Evolutionary conservation across 2,797 vertebrate species (phyloP).

Genomic region (Xiphophorus birchmanni): DNA sequence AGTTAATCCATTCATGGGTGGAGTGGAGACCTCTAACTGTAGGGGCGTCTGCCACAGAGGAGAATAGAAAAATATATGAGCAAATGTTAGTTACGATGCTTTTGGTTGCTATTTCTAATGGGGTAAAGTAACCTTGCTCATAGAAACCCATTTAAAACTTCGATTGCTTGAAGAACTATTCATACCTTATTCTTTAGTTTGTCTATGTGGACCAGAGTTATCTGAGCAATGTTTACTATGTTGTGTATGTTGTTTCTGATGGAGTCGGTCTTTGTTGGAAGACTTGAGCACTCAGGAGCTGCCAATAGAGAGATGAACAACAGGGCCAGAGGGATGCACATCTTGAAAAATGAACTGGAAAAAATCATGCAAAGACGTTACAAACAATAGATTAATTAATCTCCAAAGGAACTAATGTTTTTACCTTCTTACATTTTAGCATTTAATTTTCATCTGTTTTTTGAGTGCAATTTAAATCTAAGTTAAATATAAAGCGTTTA

Average conservation of each 20-base stretch:
- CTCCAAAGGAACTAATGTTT: not conserved
- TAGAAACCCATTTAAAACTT: not conserved
- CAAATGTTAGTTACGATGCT: not conserved
- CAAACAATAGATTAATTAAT: not conserved
- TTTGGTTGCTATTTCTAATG: not conserved
- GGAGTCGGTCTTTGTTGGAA: slow-evolving; percentile 22
- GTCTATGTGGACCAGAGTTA: slow-evolving; percentile 61
- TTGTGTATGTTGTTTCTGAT: slow-evolving; percentile 1
- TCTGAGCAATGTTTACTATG: slow-evolving; percentile 49
- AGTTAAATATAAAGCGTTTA: not conserved
- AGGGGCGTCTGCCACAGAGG: slow-evolving; percentile 35
- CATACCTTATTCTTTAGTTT: slow-evolving; percentile 32
- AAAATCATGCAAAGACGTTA: not conserved
- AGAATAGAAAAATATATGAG: not conserved
- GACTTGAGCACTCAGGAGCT: slow-evolving; percentile 24
- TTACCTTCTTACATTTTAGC: not conserved
- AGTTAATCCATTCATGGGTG: slow-evolving; percentile 59
- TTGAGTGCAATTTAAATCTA: not conserved
- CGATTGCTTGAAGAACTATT: too few species aligned
- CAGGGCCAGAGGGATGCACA: slow-evolving; percentile 45
- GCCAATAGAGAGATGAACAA: slow-evolving; percentile 33
- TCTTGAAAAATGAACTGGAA: slow-evolving; percentile 40
- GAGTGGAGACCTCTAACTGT: slow-evolving; percentile 26
- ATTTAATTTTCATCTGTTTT: not conserved
- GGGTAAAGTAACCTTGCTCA: not conserved